Conservation (phyloP, 2,797 vertebrate species). For the Acanthiza pusilla region DNA sequence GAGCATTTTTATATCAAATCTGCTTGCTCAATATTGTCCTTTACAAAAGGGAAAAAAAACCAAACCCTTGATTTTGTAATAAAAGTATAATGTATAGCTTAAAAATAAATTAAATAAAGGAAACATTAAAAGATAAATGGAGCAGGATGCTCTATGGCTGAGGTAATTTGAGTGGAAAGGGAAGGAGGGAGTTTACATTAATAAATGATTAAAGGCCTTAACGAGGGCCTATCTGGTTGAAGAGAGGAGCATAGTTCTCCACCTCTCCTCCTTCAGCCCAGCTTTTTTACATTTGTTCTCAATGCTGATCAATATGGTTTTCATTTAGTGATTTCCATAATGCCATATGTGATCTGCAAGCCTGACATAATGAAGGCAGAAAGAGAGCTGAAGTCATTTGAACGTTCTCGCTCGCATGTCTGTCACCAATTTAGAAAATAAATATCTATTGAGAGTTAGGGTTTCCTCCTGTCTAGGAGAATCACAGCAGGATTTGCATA, state of each 20-base stretch:
- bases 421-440: slow-evolving; percentile 77
- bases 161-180: slow-evolving; percentile 82
- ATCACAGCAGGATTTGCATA: slow-evolving; percentile 53
- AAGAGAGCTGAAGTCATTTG: slow-evolving; percentile 75
- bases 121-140: slow-evolving; percentile 85
- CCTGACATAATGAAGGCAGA: slow-evolving; percentile 76
- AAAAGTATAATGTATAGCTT: slow-evolving; percentile 79
- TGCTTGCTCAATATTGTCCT: slow-evolving; percentile 54
- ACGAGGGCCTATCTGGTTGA: slow-evolving; percentile 80
- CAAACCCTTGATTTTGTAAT: slow-evolving; percentile 70
- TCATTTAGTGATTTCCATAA: slow-evolving; percentile 84
- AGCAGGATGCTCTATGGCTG: slow-evolving; percentile 80
- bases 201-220: slow-evolving; percentile 85
- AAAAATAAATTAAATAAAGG: slow-evolving; percentile 86
- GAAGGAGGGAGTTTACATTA: slow-evolving; percentile 78
- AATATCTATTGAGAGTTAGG: slow-evolving; percentile 69
- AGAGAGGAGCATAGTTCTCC: slow-evolving; percentile 71
- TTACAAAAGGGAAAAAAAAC: slow-evolving; percentile 28
- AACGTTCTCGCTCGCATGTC: slow-evolving; percentile 69
- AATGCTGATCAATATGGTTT: slow-evolving; percentile 84
- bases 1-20: slow-evolving; percentile 45
- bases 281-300: slow-evolving; percentile 80
- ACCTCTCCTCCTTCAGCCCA: slow-evolving; percentile 69
- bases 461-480: slow-evolving; percentile 65
- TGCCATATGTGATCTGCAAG: slow-evolving; percentile 78